Evolutionary conservation across 2,888 invertebrate genomes (phyloP).

Genomic region (Apodemia duryi): DNA sequence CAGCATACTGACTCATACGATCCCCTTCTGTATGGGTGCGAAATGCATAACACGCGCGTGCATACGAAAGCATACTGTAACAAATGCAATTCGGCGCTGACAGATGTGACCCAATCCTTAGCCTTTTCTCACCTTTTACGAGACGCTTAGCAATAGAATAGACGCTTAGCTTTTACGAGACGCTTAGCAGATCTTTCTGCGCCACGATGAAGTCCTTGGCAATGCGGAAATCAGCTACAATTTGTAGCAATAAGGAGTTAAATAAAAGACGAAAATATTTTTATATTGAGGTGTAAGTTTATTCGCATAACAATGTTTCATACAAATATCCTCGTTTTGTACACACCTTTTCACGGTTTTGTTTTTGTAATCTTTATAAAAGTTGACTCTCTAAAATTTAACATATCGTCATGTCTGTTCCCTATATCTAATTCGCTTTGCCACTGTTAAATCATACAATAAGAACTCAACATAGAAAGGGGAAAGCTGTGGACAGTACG

Average conservation of each 20-base stretch:
- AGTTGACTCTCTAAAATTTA: constrained; percentile 78
- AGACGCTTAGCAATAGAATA: too few species aligned
- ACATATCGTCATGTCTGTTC: constrained; percentile 77
- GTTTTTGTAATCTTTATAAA: constrained; percentile 76
- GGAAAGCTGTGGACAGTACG: constrained; percentile 54
- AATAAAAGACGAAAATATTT: constrained; percentile 67
- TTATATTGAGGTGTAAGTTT: constrained; percentile 79
- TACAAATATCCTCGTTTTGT: constrained; percentile 79
- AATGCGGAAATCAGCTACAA: too few species aligned
- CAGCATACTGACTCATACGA: too few species aligned
- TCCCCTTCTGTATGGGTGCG: too few species aligned
- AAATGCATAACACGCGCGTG: too few species aligned
- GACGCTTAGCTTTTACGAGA: too few species aligned
- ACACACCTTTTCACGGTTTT: constrained; percentile 76
- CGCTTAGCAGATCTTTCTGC: too few species aligned
- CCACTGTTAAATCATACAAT: constrained; percentile 68
- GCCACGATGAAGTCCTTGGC: too few species aligned
- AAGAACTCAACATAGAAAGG: constrained; percentile 70
- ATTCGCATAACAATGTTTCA: constrained; percentile 80
- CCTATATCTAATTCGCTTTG: constrained; percentile 76
- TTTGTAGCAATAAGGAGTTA: constrained; percentile 23
- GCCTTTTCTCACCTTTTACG: too few species aligned
- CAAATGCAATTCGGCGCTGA: too few species aligned
- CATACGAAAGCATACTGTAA: too few species aligned
- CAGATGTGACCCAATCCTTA: too few species aligned